These are phyloP conservation scores for Pantelozetes paolii DNA, from an alignment of 2,888 invertebrate species.

Conservation along the genomic window DNA sequence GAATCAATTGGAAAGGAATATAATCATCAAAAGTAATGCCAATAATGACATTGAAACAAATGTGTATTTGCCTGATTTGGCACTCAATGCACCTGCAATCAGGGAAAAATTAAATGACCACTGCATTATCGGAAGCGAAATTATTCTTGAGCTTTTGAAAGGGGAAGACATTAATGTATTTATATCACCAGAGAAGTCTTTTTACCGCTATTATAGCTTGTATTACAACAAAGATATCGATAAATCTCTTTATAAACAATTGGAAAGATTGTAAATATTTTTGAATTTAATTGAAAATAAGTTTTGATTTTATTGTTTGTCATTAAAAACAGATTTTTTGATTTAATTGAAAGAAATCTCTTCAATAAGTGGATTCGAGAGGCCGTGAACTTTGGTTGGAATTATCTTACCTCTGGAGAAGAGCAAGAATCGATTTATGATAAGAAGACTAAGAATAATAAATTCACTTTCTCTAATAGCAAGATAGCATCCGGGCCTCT, in stretches of 20 bases:
- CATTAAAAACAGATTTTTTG: background rate
- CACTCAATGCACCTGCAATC: background rate
- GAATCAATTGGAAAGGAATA: background rate
- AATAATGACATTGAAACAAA: background rate
- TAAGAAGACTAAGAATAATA: background rate
- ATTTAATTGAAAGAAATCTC: background rate
- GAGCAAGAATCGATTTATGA: background rate
- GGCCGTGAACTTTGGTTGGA: background rate
- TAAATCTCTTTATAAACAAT: background rate
- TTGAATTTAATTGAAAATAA: background rate
- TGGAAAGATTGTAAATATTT: conserved; percentile 10
- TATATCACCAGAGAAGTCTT: background rate
- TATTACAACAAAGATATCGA: background rate
- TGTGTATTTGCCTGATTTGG: background rate
- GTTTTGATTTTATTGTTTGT: background rate
- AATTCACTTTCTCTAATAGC: conserved; percentile 6
- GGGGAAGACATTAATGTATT: background rate
- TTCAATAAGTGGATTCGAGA: background rate
- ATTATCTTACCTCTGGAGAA: background rate
- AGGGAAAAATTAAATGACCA: background rate
- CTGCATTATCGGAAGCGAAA: background rate
- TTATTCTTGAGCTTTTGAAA: background rate
- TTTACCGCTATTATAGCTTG: too few species aligned
- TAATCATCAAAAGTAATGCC: background rate
- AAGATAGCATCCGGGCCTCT: background rate